Conservation (phyloP, 2,113 vertebrate species). For the Heteronetta atricapilla region DNA sequence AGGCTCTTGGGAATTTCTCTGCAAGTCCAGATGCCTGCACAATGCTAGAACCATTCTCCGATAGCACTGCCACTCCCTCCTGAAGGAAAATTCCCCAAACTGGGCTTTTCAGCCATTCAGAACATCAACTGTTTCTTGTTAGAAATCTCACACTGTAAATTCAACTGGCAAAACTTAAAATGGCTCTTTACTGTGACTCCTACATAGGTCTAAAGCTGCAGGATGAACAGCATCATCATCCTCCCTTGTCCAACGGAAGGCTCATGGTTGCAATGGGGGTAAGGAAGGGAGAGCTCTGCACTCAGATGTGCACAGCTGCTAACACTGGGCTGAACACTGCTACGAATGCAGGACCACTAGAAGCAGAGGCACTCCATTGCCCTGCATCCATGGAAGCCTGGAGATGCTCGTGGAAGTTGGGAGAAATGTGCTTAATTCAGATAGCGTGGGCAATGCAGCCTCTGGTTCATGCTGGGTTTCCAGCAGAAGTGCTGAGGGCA, state of each 20-base stretch:
- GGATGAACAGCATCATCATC: background rate
- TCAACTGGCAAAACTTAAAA: background rate
- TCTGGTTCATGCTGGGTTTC: background rate
- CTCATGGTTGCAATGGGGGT: fast-evolving
- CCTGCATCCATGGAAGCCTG: background rate
- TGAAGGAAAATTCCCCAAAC: background rate
- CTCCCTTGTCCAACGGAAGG: background rate
- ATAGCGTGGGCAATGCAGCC: background rate
- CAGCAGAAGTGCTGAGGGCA: background rate
- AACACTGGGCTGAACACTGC: background rate
- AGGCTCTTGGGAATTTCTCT: background rate
- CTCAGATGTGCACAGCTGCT: background rate
- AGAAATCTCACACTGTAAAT: background rate
- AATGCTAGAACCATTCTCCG: background rate
- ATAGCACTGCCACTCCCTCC: background rate
- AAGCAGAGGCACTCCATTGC: background rate
- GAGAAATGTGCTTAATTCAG: background rate
- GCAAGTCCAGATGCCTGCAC: background rate
- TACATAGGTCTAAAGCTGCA: background rate
- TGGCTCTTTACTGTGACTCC: background rate
- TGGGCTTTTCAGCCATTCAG: background rate
- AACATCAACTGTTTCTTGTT: background rate
- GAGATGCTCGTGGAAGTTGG: background rate
- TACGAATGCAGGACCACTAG: no score
- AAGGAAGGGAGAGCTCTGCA: background rate